Base-by-base conservation (phyloP, 2,888 invertebrate species). In the Rhingia rostrata region DNA sequence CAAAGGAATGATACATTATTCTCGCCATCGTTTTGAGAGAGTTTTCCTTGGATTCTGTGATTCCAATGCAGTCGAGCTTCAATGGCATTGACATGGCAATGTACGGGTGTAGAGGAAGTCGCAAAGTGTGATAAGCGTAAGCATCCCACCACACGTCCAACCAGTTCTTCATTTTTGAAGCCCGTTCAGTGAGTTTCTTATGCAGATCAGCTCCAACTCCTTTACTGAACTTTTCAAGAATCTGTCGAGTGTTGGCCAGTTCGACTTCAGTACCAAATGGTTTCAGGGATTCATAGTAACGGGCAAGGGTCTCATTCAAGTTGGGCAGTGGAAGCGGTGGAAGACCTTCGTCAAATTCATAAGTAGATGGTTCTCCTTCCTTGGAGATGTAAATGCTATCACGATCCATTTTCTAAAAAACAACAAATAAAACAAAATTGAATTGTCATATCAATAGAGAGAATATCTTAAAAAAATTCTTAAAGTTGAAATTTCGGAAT, bases 141-240 rank as follows among this genome's bases (percentile, higher is more conserved):
- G 93, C 91, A 87, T 93, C 92, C 94, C 94, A 94, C 93, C 93
- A 94, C 86, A 90, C 90, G 79, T 92, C 92, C 63, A 92, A 91
- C 94, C 94, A 94, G 88, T 94, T 94, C 86, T 91, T 92, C 87
- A 91, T 88, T 6, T 88, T 89, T 43, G 89, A 88, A 7, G 93
- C 92, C 84, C 90, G 91, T 60, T 92, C 88, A 33, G 90, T 86
- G 0, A 94, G 89, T 83, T 91, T 90, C 1, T 88, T 87, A 0
- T 94, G 93, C 9, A 94, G 88, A 35, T 92, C 86, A 63, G 90
- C 88, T 0, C 94, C 94, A 75, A 92, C 88, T 4, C 93, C 93
- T 35, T 89, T 88, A 78, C 91, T 90, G 89, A 94, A 94, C 77
- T 92, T 88, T 33, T 91, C 87, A n/a, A 93, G 92, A 14, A 92